Base-by-base conservation (phyloP, 2,888 invertebrate species). In the Acanthosepion esculentum region DNA sequence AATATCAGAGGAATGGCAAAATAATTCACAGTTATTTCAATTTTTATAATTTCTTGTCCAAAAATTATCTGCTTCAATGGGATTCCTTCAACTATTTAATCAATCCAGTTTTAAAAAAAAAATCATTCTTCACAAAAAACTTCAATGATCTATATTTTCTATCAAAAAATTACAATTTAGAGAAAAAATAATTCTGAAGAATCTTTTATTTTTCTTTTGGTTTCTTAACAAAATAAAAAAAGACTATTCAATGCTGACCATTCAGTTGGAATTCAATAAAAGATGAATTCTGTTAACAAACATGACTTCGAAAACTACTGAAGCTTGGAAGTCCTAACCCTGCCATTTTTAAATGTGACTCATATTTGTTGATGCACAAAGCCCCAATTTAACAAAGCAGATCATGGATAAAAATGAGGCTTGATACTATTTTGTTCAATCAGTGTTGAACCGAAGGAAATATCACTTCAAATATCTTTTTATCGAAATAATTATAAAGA, bases 231-330 rank as follows among this genome's bases (percentile, higher is more conserved):
- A 78, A 33, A n/a, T 15, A 78, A 78, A 78, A 29, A 18, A n/a
- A 33, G n/a, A 78, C 78, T 15, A 12, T 78, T 78, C n/a, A 33
- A n/a, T 33, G 78, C n/a, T 78, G 78, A 78, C 78, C 78, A 78
- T 10, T 78, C n/a, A n/a, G n/a, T 12, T 78, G 78, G 78, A 78
- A n/a, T n/a, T 78, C n/a, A 78, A 78, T 78, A 78, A 78, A 78
- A 78, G n/a, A 78, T 78, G n/a, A 78, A 78, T 78, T 78, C 78
- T 78, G 78, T 78, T 78, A n/a, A 78, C n/a, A 78, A 78, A 78
- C 78, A 78, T 78, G 78, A 78, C 78, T 78, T 78, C n/a, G 78
- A 78, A 78, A 78, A 78, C 18, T 33, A n/a, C 78, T 78, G 78
- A 78, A 33, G 78, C 78, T 33, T 33, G 18, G 10, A 78, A 78